Conservation (phyloP, 2,888 invertebrate species). For the Drosophila barbarae region DNA sequence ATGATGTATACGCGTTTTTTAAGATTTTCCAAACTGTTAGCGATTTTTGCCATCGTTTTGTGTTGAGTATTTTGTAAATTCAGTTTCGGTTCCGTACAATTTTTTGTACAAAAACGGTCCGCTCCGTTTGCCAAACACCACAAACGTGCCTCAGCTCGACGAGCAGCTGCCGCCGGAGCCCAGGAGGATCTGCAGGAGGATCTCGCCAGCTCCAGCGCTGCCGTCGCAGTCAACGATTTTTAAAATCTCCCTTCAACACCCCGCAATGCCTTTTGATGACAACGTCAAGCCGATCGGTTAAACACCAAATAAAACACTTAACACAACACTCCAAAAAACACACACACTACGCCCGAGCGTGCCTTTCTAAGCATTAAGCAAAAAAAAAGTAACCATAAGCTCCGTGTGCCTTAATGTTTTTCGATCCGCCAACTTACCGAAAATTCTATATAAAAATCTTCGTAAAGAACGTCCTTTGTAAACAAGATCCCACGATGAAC, state of each 20-base stretch:
- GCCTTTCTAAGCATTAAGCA: conserved; percentile 56
- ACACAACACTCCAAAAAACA: conserved; percentile 27
- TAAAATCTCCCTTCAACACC: conserved; percentile 62
- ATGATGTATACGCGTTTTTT: conserved; percentile 46
- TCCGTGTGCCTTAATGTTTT: conserved; percentile 69
- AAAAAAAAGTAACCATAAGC: conserved; percentile 18
- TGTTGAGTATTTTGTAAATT: conserved; percentile 41
- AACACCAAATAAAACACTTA: conserved; percentile 31
- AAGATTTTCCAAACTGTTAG: conserved; percentile 40
- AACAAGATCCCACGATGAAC: conserved; percentile 39
- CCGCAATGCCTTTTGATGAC: conserved; percentile 29
- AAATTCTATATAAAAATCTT: conserved; percentile 6
- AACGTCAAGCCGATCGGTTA: conserved; percentile 22
- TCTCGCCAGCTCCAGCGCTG: conserved; percentile 44
- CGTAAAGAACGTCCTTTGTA: conserved; percentile 21
- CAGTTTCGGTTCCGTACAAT: conserved; percentile 66
- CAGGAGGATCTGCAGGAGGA: conserved; percentile 23
- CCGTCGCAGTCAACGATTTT: conserved; percentile 71
- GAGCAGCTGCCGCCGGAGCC: conserved; percentile 51
- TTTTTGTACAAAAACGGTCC: conserved; percentile 67
- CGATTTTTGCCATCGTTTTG: conserved; percentile 34
- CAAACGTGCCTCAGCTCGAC: conserved; percentile 75
- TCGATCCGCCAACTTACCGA: conserved; percentile 37
- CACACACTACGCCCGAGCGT: conserved; percentile 53
- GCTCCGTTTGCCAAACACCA: conserved; percentile 64